phyloP scores from a whole-genome alignment of 2,113 vertebrate genomes.

The Mohoua ochrocephala region DNA sequence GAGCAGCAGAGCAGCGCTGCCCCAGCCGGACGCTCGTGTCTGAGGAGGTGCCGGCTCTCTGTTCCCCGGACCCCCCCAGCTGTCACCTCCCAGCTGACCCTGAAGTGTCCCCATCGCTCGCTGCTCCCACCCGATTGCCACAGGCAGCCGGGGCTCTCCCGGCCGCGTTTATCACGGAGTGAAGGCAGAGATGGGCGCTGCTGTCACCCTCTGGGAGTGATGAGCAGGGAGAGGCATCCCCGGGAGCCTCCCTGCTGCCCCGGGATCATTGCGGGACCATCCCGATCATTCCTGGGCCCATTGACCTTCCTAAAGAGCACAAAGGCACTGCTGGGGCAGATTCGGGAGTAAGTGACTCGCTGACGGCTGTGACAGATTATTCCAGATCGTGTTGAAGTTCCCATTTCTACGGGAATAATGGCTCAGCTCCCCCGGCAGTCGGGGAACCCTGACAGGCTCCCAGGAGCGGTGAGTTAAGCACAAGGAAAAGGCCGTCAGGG shows the following conservation, averaged over 20 bases:
- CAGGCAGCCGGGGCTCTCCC: neutral
- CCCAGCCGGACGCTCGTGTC: neutral
- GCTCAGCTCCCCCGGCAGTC: neutral
- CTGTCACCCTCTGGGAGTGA: neutral
- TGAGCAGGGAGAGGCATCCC: neutral
- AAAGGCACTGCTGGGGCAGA: neutral
- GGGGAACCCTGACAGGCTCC: neutral
- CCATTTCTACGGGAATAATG: neutral
- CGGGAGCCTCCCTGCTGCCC: neutral
- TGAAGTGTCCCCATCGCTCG: neutral
- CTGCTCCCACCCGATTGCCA: accelerated
- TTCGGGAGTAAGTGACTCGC: neutral
- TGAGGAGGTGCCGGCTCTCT: too few species aligned
- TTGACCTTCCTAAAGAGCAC: neutral
- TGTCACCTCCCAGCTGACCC: neutral
- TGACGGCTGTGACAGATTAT: neutral
- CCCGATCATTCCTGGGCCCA: accelerated
- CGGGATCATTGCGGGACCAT: neutral
- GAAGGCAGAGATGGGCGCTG: neutral
- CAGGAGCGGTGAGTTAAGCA: neutral
- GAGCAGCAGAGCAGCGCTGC: neutral
- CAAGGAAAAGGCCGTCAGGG: neutral
- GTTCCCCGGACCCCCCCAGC: neutral
- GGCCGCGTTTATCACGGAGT: accelerated
- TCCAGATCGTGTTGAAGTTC: neutral